Evolutionary conservation across 2,113 vertebrate genomes (phyloP).

Genomic region (Pseudonaja textilis): DNA sequence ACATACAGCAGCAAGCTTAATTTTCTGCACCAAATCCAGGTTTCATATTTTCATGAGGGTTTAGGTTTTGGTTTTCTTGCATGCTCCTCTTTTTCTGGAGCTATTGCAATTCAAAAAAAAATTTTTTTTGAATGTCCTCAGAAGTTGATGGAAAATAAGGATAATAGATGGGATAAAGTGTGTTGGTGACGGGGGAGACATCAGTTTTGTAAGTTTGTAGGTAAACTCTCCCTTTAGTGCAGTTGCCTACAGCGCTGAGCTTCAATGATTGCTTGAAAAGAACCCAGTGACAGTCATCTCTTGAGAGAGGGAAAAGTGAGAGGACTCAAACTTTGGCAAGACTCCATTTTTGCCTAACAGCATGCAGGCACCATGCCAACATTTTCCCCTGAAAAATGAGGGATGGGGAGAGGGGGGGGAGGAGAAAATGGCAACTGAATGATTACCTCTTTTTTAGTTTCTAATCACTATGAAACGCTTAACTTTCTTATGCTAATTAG

Average conservation of each 20-base stretch:
- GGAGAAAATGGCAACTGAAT: neutral
- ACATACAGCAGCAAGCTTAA: neutral
- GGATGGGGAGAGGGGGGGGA: neutral
- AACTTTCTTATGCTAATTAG: neutral
- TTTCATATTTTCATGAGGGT: neutral
- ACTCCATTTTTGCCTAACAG: neutral
- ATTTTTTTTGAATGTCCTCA: neutral
- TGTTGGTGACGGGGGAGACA: neutral
- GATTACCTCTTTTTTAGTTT: neutral
- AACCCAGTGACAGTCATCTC: neutral
- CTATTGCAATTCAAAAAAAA: neutral
- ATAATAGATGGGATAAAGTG: neutral
- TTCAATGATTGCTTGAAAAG: neutral
- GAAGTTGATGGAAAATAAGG: neutral
- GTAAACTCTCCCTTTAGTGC: neutral
- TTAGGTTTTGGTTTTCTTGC: neutral
- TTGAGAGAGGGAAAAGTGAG: neutral
- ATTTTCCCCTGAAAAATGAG: neutral
- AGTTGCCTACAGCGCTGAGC: neutral
- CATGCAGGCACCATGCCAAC: neutral
- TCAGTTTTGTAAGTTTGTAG: neutral
- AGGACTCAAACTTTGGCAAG: neutral
- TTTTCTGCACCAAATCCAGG: neutral
- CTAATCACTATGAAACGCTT: neutral
- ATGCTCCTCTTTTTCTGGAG: neutral